phyloP scores from a whole-genome alignment of 1,140 invertebrate genomes.

The Drosophila bipectinata region DNA sequence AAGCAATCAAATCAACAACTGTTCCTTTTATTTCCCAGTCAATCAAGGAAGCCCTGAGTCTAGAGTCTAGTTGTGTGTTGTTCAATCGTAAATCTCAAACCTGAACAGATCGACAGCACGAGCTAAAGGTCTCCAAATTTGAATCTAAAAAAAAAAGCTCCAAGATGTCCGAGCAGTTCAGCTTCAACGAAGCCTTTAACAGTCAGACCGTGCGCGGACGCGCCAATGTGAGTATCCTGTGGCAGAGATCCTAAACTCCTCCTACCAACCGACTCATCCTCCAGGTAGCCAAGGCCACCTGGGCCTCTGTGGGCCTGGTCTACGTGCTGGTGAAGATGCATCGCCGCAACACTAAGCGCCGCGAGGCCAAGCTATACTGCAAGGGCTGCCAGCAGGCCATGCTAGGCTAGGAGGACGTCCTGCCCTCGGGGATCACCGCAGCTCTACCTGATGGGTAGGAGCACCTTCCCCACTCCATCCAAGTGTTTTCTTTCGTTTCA shows the following conservation, averaged over 20 bases:
- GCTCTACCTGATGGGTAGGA: no score
- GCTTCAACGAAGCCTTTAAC: constrained; percentile 45
- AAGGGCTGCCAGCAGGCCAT: constrained; percentile 59
- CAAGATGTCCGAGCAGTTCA: constrained; percentile 48
- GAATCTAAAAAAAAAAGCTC: no score
- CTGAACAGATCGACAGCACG: no score
- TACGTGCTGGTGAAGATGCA: constrained; percentile 59
- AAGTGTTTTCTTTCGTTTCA: background rate
- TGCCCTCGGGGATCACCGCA: background rate
- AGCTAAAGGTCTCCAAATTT: no score
- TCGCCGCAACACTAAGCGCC: constrained; percentile 45
- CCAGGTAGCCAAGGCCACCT: constrained; percentile 87
- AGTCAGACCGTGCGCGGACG: constrained; percentile 61
- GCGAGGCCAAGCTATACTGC: constrained; percentile 50
- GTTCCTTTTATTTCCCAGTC: no score
- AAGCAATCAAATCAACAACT: no score
- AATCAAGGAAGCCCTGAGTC: no score
- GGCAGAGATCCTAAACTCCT: background rate
- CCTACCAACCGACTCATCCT: background rate
- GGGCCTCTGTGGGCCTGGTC: constrained; percentile 53
- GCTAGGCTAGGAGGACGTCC: constrained; percentile 1
- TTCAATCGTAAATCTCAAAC: no score
- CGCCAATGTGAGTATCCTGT: constrained; percentile 56
- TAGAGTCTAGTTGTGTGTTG: no score
- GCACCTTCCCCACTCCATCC: background rate